phyloP scores from a whole-genome alignment of 92 coral and sea anemone genomes.

The Palythoa grandis region DNA sequence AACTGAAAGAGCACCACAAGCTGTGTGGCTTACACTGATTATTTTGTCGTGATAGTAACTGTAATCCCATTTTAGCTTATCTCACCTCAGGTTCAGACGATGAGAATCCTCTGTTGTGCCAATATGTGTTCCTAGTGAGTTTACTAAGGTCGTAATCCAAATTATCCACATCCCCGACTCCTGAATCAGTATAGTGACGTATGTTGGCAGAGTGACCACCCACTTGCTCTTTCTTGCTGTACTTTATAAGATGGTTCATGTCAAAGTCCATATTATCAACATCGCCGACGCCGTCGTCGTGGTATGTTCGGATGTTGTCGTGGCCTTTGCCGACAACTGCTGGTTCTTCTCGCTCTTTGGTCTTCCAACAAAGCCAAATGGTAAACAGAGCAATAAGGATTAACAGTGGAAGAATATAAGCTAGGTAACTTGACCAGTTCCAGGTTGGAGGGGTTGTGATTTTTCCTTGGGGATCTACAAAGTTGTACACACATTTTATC shows the following conservation, averaged over 20 bases:
- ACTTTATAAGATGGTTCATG: constrained; percentile 32
- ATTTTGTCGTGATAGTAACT: no score
- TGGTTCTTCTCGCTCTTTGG: constrained; percentile 27
- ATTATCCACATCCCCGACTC: constrained; percentile 37
- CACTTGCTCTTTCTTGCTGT: neutral
- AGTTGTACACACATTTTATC: no score
- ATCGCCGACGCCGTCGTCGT: constrained; percentile 29
- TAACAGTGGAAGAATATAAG: neutral
- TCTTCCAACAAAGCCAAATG: constrained; percentile 42
- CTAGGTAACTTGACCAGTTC: constrained; percentile 16
- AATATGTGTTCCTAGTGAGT: neutral
- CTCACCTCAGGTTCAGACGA: constrained; percentile 27
- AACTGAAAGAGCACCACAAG: no score
- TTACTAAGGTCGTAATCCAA: constrained; percentile 14
- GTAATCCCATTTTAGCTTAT: neutral
- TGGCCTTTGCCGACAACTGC: constrained; percentile 4
- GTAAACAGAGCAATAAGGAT: constrained; percentile 3
- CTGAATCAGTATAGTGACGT: constrained; percentile 29
- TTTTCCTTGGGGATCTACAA: constrained; percentile 8
- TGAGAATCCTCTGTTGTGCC: constrained; percentile 1
- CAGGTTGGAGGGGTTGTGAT: neutral
- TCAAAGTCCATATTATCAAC: constrained; percentile 33
- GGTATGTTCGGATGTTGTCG: constrained; percentile 33
- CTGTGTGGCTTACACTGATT: no score
- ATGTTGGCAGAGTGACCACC: constrained; percentile 38